These are phyloP conservation scores for Creontiades dilutus DNA, from an alignment of 2,888 invertebrate genomes.

Conservation along the genomic window DNA sequence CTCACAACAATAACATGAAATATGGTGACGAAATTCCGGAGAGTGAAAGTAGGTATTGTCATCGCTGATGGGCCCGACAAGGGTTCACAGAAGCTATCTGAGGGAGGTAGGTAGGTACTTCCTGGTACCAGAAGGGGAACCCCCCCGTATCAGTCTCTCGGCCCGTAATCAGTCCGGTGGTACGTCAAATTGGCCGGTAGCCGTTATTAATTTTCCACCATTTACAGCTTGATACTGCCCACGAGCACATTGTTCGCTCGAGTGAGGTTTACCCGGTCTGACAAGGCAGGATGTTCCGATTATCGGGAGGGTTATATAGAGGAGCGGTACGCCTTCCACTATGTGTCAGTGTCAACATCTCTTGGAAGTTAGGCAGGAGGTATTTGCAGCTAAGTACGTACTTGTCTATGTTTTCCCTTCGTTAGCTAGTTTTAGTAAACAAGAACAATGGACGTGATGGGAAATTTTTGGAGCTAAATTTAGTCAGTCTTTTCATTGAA, in stretches of 20 bases:
- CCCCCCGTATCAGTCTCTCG: neutral
- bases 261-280: constrained; percentile 3
- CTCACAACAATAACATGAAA: too few relatives aligned
- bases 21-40: too few relatives aligned
- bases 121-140: constrained; percentile 28
- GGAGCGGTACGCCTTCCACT: neutral
- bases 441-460: too few relatives aligned
- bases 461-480: too few relatives aligned
- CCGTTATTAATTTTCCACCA: constrained; percentile 38
- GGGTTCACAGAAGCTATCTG: neutral
- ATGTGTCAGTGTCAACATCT: constrained; percentile 2
- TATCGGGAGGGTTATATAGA: neutral
- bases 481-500: too few relatives aligned
- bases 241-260: constrained; percentile 1
- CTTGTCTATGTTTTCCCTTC: too few relatives aligned
- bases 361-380: neutral
- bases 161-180: neutral
- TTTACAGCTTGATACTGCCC: constrained; percentile 32
- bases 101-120: neutral
- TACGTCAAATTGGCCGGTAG: constrained; percentile 2
- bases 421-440: too few relatives aligned
- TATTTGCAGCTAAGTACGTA: too few relatives aligned
- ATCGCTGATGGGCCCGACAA: neutral
- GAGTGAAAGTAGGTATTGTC: too few relatives aligned
- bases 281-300: constrained; percentile 38